These are phyloP conservation scores for Rhamphomyia laevipes DNA, from an alignment of 2,888 invertebrate genomes.

Conservation along the genomic window DNA sequence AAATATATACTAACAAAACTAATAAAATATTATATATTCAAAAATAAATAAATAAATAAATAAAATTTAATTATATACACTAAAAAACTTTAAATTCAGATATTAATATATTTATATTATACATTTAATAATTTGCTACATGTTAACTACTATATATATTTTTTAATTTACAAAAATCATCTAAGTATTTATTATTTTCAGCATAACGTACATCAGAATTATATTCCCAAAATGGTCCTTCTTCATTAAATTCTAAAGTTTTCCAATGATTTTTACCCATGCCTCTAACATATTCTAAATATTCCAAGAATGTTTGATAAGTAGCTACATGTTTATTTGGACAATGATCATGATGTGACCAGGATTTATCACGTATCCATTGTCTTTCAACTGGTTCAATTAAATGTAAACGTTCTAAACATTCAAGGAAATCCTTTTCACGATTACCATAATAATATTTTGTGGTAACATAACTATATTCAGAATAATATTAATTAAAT, in stretches of 20 bases:
- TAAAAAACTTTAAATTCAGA: background rate
- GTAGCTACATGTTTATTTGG: slow-evolving; percentile 24
- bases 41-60: background rate
- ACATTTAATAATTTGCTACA: background rate
- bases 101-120: background rate
- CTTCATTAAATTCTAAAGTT: slow-evolving; percentile 7
- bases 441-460: slow-evolving; percentile 65
- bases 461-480: slow-evolving; percentile 57
- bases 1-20: background rate
- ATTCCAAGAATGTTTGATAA: slow-evolving; percentile 26
- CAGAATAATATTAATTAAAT: background rate
- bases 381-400: slow-evolving; percentile 60
- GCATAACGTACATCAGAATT: background rate
- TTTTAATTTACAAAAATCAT: background rate
- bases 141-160: background rate
- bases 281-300: slow-evolving; percentile 25
- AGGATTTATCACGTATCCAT: slow-evolving; percentile 51
- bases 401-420: slow-evolving; percentile 56
- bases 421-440: slow-evolving; percentile 57
- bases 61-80: background rate
- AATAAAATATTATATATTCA: background rate
- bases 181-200: background rate
- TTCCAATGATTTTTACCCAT: slow-evolving; percentile 30
- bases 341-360: slow-evolving; percentile 26
- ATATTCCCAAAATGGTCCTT: background rate